These are phyloP conservation scores for Lepidurus apus DNA, from an alignment of 1,140 invertebrate species.

Conservation along the genomic window DNA sequence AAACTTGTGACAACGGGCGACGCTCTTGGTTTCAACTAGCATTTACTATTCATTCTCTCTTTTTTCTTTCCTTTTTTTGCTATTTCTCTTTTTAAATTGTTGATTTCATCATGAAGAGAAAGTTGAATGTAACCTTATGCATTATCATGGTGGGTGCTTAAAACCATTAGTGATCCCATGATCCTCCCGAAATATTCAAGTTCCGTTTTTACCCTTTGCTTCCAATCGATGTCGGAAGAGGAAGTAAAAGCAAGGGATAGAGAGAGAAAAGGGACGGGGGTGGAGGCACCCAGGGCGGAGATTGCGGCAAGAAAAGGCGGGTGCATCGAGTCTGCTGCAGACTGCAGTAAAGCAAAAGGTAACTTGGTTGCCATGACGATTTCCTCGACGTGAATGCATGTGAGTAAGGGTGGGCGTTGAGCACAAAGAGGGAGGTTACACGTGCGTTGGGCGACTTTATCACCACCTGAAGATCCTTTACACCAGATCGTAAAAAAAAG, in stretches of 20 bases:
- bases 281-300: not conserved
- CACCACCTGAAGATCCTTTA: constrained; percentile 17
- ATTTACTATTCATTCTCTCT: not conserved
- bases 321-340: not conserved
- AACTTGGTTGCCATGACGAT: constrained; percentile 28
- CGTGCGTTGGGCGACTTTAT: constrained; percentile 3
- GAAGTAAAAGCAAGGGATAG: constrained; percentile 8
- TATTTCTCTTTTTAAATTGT: no score
- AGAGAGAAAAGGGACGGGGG: constrained; percentile 24
- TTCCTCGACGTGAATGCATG: not conserved
- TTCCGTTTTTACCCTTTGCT: constrained; percentile 16
- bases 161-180: not conserved
- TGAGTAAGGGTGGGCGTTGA: constrained; percentile 4
- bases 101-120: no score
- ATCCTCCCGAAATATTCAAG: not conserved
- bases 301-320: constrained; percentile 6
- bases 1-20: not conserved
- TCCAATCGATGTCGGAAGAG: constrained; percentile 13
- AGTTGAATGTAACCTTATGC: no score
- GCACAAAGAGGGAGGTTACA: constrained; percentile 16
- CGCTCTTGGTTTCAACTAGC: not conserved
- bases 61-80: not conserved
- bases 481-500: constrained; percentile 7
- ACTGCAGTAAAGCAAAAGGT: constrained; percentile 9
- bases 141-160: no score